Conservation (phyloP, 2,113 vertebrate species). For the Motacilla alba region DNA sequence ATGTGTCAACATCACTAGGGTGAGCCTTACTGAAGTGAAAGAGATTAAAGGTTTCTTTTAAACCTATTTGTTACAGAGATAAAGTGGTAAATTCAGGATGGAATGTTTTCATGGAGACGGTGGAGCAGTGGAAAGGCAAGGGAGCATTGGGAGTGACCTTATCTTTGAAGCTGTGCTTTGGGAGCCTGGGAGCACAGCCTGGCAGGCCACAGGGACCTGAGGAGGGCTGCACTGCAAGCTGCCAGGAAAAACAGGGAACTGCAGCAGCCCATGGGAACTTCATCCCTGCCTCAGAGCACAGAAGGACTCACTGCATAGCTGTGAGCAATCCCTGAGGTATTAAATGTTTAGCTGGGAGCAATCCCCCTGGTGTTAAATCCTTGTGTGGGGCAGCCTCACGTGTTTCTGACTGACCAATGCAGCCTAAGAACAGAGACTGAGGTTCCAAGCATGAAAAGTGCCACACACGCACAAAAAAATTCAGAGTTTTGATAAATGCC, state of each 20-base stretch:
- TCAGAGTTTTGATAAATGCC: neutral
- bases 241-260: neutral
- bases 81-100: neutral
- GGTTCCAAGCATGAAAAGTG: neutral
- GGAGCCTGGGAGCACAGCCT: neutral
- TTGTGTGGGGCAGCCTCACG: rapidly evolving
- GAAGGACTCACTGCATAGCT: neutral
- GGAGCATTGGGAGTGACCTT: neutral
- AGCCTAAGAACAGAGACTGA: neutral
- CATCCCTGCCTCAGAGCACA: neutral
- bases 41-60: neutral
- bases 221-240: neutral
- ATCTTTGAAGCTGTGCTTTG: neutral
- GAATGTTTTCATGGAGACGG: neutral
- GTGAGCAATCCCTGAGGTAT: neutral
- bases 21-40: neutral
- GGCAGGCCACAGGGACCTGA: neutral
- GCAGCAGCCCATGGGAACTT: neutral
- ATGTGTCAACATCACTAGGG: neutral
- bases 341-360: neutral
- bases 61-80: neutral
- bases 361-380: neutral
- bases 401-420: neutral
- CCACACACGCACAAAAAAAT: rapidly evolving
- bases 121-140: neutral